Evolutionary conservation across 2,888 invertebrate species (phyloP), one percentile per base, ranked within the genome.

Genomic region (Phragmatobia fuliginosa): DNA sequence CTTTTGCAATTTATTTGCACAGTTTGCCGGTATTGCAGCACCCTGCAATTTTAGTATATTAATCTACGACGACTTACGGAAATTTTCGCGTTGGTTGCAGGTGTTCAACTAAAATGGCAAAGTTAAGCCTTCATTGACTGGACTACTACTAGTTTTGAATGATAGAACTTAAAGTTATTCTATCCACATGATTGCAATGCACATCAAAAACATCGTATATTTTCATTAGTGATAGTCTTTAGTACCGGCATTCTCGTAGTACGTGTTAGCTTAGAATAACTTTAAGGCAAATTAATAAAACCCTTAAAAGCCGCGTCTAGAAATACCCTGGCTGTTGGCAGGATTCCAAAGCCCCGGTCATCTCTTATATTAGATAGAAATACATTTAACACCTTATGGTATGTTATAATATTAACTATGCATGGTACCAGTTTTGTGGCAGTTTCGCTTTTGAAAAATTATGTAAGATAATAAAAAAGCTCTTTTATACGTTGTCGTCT

Each of bases 271-370:
- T 81, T 85, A 86, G 89, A 91, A 91, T 92, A 93, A 88, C 92
- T 90, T 89, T 82, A 90, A 87, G 87, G 88, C 88, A 91, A 91
- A 92, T 93, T 92, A 94, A 94, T 94, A 94, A 94, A 94, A 94
- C 91, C 86, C 88, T 88, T 92, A 90, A 93, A 94, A 94, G 93
- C 80, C 91, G 90, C 89, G 83, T 90, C 90, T 91, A 89, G 88
- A 94, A 95, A 94, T 95, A 94, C 83, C 86, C 89, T 75, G 72
- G 83, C 73, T 71, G 78, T 85, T 92, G 92, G 93, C 92, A 81
- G 3, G 62, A 64, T 71, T 91, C 95, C 93, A 91, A 85, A 66
- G 69, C 87, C 85, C 83, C 87, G 90, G 87, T 90, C 90, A 90
- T 88, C 87, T 90, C 87, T 86, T 85, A 83, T 85, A 87, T 88